A percentile compares a stretch with the other conserved stretches of the same genome.
These are phyloP conservation scores for Drosophila barbarae DNA, from an alignment of 2,888 invertebrate species.

Conservation along the genomic window DNA sequence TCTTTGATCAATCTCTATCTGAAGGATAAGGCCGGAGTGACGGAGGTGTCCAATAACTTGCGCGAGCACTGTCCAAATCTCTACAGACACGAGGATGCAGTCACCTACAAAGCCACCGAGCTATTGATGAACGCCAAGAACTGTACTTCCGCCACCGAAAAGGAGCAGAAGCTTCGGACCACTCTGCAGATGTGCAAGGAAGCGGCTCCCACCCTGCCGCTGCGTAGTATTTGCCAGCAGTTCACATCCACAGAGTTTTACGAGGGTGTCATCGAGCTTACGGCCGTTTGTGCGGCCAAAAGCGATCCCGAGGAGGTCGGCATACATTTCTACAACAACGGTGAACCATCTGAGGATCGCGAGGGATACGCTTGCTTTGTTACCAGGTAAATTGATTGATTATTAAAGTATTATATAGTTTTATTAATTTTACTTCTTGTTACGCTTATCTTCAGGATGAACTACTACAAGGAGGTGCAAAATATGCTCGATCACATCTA, in stretches of 20 bases:
- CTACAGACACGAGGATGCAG: slow-evolving; percentile 96
- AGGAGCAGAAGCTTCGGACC: slow-evolving; percentile 87
- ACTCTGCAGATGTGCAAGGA: slow-evolving; percentile 93
- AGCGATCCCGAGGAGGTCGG: slow-evolving; percentile 94
- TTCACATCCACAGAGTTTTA: slow-evolving; percentile 90
- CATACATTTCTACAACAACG: slow-evolving; percentile 91
- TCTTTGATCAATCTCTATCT: slow-evolving; percentile 94
- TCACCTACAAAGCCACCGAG: slow-evolving; percentile 96
- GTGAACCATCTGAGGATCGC: slow-evolving; percentile 89
- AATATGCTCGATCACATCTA: slow-evolving; percentile 84
- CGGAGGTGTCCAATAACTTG: slow-evolving; percentile 92
- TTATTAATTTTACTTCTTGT: not conserved
- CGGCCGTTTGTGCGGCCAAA: slow-evolving; percentile 90
- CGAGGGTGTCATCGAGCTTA: slow-evolving; percentile 93
- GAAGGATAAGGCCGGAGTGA: slow-evolving; percentile 96
- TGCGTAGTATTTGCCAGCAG: slow-evolving; percentile 91
- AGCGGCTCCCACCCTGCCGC: slow-evolving; percentile 92
- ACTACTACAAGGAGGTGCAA: slow-evolving; percentile 93
- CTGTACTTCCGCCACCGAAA: slow-evolving; percentile 87
- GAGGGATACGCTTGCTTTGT: slow-evolving; percentile 89
- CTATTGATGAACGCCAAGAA: slow-evolving; percentile 90
- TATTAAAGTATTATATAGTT: not conserved
- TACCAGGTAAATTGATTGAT: slow-evolving; percentile 80
- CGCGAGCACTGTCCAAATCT: slow-evolving; percentile 95
- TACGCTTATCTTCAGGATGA: slow-evolving; percentile 83